Percentiles rank a stretch among this genome's conserved stretches.
These are phyloP conservation scores for Hirtodrosophila duncani DNA, from an alignment of 2,888 invertebrate species.

Conservation along the genomic window DNA sequence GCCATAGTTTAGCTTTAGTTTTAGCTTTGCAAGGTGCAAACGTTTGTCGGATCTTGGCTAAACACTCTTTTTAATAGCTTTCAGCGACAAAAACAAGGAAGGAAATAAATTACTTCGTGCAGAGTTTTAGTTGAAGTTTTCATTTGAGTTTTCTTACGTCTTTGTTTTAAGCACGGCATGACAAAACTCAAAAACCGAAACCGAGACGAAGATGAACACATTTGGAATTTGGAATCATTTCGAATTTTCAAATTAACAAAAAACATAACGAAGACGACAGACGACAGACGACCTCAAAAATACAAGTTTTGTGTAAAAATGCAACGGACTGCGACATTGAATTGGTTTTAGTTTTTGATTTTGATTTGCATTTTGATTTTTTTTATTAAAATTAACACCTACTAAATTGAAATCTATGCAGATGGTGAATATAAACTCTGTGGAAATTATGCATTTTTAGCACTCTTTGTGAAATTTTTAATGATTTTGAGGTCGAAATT, in stretches of 20 bases:
- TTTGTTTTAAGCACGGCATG: slow-evolving; percentile 10
- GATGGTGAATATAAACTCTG: slow-evolving; percentile 19
- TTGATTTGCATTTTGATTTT: slow-evolving; percentile 50
- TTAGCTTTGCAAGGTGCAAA: slow-evolving; percentile 49
- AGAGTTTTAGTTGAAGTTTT: slow-evolving; percentile 36
- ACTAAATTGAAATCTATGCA: slow-evolving; percentile 24
- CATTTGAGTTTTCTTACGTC: slow-evolving; percentile 16
- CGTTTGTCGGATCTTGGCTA: slow-evolving; percentile 47
- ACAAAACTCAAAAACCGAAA: slow-evolving; percentile 5
- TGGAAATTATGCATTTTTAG: slow-evolving; percentile 45
- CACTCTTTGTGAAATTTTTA: slow-evolving; percentile 37
- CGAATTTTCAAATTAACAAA: no score
- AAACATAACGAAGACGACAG: no score
- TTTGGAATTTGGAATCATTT: slow-evolving; percentile 44
- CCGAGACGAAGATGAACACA: neutral
- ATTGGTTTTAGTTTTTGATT: slow-evolving; percentile 33
- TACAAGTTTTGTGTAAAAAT: slow-evolving; percentile 28
- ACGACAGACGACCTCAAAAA: slow-evolving; percentile 53
- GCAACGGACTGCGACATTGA: slow-evolving; percentile 52
- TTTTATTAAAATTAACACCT: slow-evolving; percentile 48
- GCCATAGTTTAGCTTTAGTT: no score
- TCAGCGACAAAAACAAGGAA: slow-evolving; percentile 65
- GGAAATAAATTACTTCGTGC: slow-evolving; percentile 63
- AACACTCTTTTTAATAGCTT: slow-evolving; percentile 56
- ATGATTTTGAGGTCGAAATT: slow-evolving; percentile 51